phyloP scores from a whole-genome alignment of 2,113 vertebrate genomes.

The Poeciliopsis retropinna region DNA sequence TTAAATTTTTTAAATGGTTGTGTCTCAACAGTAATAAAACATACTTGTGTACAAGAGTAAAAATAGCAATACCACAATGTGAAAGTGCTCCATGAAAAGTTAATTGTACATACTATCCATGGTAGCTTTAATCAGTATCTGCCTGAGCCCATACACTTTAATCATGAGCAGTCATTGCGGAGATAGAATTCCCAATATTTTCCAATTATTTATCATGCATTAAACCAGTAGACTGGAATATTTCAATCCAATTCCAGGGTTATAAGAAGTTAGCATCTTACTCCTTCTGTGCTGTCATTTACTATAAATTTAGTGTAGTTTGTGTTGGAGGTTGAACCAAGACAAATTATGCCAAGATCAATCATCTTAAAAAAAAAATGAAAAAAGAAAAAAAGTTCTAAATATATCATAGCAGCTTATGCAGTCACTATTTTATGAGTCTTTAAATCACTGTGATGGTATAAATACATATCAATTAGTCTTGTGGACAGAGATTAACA shows the following conservation, averaged over 20 bases:
- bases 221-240: not conserved
- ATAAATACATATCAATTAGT: not conserved
- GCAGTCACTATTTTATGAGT: not conserved
- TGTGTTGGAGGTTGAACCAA: not conserved
- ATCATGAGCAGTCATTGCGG: conserved; percentile 11
- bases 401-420: not conserved
- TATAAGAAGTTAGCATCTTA: not conserved
- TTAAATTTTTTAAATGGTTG: conserved; percentile 55
- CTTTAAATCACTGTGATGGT: not conserved
- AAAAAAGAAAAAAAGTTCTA: not conserved
- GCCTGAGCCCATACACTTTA: not conserved
- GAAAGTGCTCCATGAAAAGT: conserved; percentile 3
- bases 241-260: too few relatives aligned
- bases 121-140: conserved; percentile 3
- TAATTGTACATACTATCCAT: not conserved
- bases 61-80: conserved; percentile 26
- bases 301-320: not conserved
- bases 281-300: not conserved
- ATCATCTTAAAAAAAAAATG: not conserved
- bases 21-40: conserved; percentile 15
- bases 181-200: not conserved
- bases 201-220: conserved; percentile 4
- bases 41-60: conserved; percentile 14
- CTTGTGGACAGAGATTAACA: not conserved
- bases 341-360: not conserved